Evolutionary conservation across 2,888 invertebrate genomes (phyloP), one percentile per base, ranked within the genome.

Genomic region (Trachelus tabidus): DNA sequence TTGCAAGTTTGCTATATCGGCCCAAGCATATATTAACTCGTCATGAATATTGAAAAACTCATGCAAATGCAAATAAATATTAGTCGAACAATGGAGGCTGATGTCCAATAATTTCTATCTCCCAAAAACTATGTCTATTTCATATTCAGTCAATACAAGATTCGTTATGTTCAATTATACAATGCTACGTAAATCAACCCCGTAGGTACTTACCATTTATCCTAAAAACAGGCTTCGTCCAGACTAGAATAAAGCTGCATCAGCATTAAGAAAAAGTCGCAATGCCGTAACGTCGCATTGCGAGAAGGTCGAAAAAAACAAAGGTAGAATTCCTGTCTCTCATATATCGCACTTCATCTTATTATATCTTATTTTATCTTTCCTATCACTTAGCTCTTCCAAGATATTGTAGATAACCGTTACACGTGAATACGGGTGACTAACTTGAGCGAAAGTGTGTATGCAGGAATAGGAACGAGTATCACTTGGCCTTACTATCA

Each of bases 401-500:
- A 23, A 15, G 56, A 56, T 56, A 56, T 23, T 56, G 23, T 56
- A 56, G 56, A 56, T 56, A 56, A 56, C 56, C 56, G 56, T 56
- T 56, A 56, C 9, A 56, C 56, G 23, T 56, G 56, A 56, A 23
- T 56, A 23, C 56, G 56, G 23, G 56, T 9, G 23, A 56, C 56
- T 56, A 56, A 23, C 23, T 56, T 9, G 23, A 56, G 23, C 23
- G 56, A 56, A 56, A 56, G 56, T 23, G 56, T 56, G 23, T 23
- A 56, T 56, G 9, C 56, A 56, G 23, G 23, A 23, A 23, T 56
- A 23, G 56, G 23, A 9, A 23, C 23, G 56, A 23, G 34, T 33
- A 71, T 31, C 71, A 35, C 74, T 34, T 12, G 23, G 34, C 35
- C 6, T 30, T 23, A 34, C 73, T 76, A 76, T 79, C 76, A 69